These are phyloP conservation scores for Sialia sialis DNA, from an alignment of 2,113 vertebrate genomes.

Conservation along the genomic window DNA sequence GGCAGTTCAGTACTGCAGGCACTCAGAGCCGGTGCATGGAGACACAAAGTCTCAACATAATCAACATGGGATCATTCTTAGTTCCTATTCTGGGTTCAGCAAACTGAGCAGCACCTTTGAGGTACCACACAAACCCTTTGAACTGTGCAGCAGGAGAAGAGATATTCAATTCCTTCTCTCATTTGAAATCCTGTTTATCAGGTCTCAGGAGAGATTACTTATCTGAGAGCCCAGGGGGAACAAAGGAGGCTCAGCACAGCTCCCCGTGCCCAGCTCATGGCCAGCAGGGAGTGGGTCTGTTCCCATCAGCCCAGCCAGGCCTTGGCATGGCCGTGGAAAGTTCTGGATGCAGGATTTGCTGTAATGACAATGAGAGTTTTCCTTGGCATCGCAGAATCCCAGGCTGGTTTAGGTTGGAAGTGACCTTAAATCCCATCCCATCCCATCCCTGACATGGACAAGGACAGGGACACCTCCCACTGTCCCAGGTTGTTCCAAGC, in stretches of 20 bases:
- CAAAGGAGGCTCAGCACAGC: background rate
- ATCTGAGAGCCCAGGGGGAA: background rate
- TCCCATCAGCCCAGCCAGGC: background rate
- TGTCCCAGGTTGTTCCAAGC: background rate
- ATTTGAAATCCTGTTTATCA: background rate
- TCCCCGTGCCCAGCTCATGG: background rate
- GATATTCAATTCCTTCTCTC: background rate
- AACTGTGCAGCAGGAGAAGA: background rate
- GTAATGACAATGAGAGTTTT: background rate
- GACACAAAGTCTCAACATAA: background rate
- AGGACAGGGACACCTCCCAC: background rate
- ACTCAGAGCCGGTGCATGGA: background rate
- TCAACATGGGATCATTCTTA: background rate
- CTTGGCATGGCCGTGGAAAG: background rate
- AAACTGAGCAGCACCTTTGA: background rate
- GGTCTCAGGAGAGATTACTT: constrained; percentile 6
- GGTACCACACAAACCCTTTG: background rate
- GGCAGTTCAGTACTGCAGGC: background rate
- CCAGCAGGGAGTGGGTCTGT: background rate
- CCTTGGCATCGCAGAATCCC: background rate
- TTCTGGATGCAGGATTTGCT: rapidly evolving
- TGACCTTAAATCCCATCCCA: rapidly evolving
- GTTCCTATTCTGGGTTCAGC: background rate
- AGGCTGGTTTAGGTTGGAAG: background rate
- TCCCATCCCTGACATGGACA: rapidly evolving